Evolutionary conservation across 2,797 vertebrate species (phyloP), one percentile per base, ranked within the genome.

Genomic region (Momotus momota): DNA sequence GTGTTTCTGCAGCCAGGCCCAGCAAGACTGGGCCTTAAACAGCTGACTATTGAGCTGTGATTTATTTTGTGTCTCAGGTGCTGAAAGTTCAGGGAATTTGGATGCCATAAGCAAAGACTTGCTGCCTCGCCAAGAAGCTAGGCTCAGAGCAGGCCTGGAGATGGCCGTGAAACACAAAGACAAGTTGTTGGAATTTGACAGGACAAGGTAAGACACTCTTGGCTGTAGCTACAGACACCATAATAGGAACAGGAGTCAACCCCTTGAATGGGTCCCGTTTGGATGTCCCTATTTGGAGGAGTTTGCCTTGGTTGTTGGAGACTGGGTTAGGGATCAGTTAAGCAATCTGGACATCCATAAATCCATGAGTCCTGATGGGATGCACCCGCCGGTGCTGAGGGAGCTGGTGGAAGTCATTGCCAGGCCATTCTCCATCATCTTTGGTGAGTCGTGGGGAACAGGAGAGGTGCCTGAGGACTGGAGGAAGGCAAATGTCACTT

Each of bases 131-230:
- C 98, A 99, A 78, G 99, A 99, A 95, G 97, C 98, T 3, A 97
- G 85, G 38, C 96, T 99, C 67, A 99, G 99, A 75, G 97, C 98
- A 52, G 99, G 99, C 21, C 97, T 99, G 91, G 99, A 99, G 83
- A 98, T 98, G 91, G 99, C 99, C 33, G 71, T 99, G 65, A 98
- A 99, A 86, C 99, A 99, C 98, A 99, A 99, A 96, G 99, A 99
- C 33, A 99, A 99, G 94, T 97, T 99, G 71, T 90, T 99, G 96
- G 99, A 99, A 81, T 99, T 98, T 95, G 99, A 99, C 95, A 99
- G 97, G 93, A 99, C 98, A 57, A 99, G 99, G 99, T 99, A 96
- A 83, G 81, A 60, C 69, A 23, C 35, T 22, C 35, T 18, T 43
- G 23, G 33, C 55, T 67, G 48, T 35, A 40, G 43, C 78, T 75